These are phyloP conservation scores for Sebastes schlegelii DNA, from an alignment of 2,113 vertebrate species.

Conservation along the genomic window DNA sequence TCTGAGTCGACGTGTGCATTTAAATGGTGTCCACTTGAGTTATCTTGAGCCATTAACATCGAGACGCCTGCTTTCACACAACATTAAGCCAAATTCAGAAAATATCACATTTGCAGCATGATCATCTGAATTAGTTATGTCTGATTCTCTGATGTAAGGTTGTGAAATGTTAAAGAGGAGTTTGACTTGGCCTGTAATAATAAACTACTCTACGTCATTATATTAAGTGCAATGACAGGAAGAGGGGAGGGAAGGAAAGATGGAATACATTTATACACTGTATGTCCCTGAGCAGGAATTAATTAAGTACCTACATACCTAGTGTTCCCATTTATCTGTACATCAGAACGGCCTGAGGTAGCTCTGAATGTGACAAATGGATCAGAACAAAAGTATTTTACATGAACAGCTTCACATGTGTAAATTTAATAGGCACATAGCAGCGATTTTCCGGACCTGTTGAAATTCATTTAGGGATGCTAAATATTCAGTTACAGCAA, in stretches of 20 bases:
- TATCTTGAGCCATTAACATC: conserved; percentile 59
- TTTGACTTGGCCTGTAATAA: conserved; percentile 3
- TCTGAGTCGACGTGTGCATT: conserved; percentile 52
- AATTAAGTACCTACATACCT: conserved; percentile 27
- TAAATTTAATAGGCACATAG: conserved; percentile 8
- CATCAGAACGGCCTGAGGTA: conserved; percentile 12
- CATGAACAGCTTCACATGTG: conserved; percentile 12
- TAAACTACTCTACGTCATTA: not conserved
- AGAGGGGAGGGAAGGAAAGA: not conserved
- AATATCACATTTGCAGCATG: conserved; percentile 26
- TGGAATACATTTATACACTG: not conserved
- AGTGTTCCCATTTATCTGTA: conserved; percentile 30
- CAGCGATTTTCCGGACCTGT: not conserved
- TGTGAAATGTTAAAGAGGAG: conserved; percentile 11
- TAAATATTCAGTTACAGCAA: conserved; percentile 1
- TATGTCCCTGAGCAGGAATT: conserved; percentile 18
- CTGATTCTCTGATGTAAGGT: conserved; percentile 23
- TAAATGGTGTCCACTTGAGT: conserved; percentile 67
- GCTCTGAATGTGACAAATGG: conserved; percentile 18
- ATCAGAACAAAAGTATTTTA: not conserved
- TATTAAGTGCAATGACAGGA: not conserved
- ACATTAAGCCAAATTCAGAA: conserved; percentile 62
- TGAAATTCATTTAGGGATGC: not conserved
- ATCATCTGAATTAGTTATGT: conserved; percentile 42
- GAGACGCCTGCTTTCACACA: conserved; percentile 58